These are phyloP conservation scores for Drosophila carrolli DNA, from an alignment of 1,140 invertebrate genomes.

Conservation along the genomic window DNA sequence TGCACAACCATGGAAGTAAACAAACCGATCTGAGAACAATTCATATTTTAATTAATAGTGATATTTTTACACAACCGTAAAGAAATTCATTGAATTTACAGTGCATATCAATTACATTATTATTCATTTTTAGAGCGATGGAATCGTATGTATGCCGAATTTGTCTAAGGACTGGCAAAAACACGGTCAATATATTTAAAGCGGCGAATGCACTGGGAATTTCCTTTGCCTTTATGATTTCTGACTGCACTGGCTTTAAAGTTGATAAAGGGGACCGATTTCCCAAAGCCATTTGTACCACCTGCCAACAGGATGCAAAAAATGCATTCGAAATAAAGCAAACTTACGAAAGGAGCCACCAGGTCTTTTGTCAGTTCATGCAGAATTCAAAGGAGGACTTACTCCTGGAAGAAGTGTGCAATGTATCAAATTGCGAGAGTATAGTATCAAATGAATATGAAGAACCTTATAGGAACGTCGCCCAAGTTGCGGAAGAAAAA, in stretches of 20 bases:
- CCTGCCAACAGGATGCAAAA: background rate
- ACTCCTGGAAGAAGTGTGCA: too few relatives aligned
- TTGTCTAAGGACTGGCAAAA: background rate
- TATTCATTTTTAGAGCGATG: background rate
- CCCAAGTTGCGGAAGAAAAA: too few relatives aligned
- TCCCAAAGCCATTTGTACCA: background rate
- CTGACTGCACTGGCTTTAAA: background rate
- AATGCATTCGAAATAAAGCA: slow-evolving; percentile 7
- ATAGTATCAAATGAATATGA: too few relatives aligned
- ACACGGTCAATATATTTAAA: slow-evolving; percentile 7
- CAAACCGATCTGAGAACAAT: too few relatives aligned
- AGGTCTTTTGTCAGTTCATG: background rate
- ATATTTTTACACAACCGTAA: too few relatives aligned
- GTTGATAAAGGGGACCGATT: background rate
- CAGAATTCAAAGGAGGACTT: too few relatives aligned
- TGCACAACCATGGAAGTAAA: too few relatives aligned
- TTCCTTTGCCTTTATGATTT: slow-evolving; percentile 3
- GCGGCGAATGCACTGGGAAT: too few relatives aligned
- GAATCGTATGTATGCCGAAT: background rate
- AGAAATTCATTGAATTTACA: background rate
- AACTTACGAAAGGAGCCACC: slow-evolving; percentile 1
- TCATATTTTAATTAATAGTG: too few relatives aligned
- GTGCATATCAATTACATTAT: background rate
- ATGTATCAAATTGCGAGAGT: too few relatives aligned
- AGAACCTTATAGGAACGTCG: too few relatives aligned